Evolutionary conservation across 2,113 vertebrate genomes (phyloP), one percentile per base, ranked within the genome.

Genomic region (Synchiropus splendidus): DNA sequence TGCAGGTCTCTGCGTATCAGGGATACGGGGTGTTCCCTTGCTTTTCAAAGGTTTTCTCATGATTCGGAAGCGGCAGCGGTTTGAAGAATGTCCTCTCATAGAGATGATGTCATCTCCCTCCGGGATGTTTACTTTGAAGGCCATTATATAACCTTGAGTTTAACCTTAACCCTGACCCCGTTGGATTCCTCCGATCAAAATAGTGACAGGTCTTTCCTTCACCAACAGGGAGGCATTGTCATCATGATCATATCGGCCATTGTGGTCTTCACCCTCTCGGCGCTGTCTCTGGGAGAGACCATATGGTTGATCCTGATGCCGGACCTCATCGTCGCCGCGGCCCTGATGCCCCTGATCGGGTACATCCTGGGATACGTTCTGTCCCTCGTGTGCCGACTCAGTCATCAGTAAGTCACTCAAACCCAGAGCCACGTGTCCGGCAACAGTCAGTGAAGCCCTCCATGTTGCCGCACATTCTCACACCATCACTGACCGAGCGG

Each of bases 321-420:
- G 5, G 52, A 63, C 6, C 45, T 89, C 15, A 34, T 91, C 42
- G 40, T 52, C 10, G 84, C 67, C 27, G 87, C 84, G 32, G 74
- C 72, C 16, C 64, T 93, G 46, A 86, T 92, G 88, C 89, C 89
- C 10, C 52, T 87, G 5, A 69, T 43, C 15, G 90, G 90, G 42
- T 92, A 83, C 48, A 61, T 64, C 4, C 43, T 90, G 45, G 90
- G 90, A 46, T 92, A 86, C 0, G 1, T 67, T 44, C 58, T 89
- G 51, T 87, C 88, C 5, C 15, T 49, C 5, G 11, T 83, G 36
- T 89, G 87, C 76, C 67, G 48, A 47, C 79, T 90, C 45, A 75
- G 64, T 14, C 61, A 59, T 36, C 6, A 27, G 91, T 92, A 82
- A 69, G 78, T 75, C 16, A 47, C 42, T 8, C 15, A 13, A 31